Evolutionary conservation across 2,797 vertebrate species (phyloP).

Genomic region (Anguilla megastoma): DNA sequence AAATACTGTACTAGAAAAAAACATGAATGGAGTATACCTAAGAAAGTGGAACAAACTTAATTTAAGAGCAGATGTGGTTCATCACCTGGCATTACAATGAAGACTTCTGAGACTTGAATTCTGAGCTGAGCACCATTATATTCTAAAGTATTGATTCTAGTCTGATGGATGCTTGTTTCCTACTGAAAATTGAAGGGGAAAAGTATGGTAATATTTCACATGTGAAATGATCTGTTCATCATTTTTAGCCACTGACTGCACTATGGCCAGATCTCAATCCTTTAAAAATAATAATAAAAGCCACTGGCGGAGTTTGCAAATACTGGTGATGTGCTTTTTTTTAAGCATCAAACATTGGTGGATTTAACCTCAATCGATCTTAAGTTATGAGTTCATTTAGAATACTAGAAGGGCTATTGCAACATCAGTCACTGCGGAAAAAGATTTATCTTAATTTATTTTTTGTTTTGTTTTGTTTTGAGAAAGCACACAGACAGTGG

Average conservation of each 20-base stretch:
- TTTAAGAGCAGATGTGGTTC: neutral
- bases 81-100: neutral
- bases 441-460: conserved; percentile 67
- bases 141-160: neutral
- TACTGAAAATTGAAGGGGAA: neutral
- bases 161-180: neutral
- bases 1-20: neutral
- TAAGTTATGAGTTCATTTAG: neutral
- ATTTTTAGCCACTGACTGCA: neutral
- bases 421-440: conserved; percentile 35
- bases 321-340: neutral
- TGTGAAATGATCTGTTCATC: neutral
- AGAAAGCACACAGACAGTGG: conserved; percentile 54
- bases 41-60: neutral
- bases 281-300: neutral
- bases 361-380: conserved; percentile 10
- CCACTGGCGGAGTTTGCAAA: neutral
- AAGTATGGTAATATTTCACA: neutral
- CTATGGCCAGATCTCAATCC: neutral
- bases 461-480: conserved; percentile 44
- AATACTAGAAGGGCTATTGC: neutral
- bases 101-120: neutral
- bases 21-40: neutral
- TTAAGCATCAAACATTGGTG: neutral
- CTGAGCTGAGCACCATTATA: neutral